Base-by-base conservation (phyloP, 1,140 invertebrate species). In the Cataglyphis hispanica region DNA sequence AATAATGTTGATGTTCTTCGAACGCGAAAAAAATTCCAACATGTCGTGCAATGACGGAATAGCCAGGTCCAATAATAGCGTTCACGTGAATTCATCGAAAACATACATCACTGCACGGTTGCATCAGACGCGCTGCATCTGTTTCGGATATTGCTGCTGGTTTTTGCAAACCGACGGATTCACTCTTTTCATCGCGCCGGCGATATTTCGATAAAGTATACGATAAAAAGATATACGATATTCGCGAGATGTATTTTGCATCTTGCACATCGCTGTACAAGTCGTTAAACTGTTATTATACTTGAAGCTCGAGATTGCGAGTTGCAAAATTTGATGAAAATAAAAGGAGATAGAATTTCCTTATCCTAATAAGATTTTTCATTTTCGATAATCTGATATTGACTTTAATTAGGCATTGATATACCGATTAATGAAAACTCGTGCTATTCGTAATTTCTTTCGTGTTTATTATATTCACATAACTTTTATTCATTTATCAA, bases 51-150 rank as follows among this genome's bases (percentile, higher is more conserved):
- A 69, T 56, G 77, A 69, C 31, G 77, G 34, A 56, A 80, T 69
- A 70, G 63, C 50, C 31, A 53, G 31, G 50, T 81, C 76, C 84
- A 70, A 86, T 86, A 88, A 88, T 89, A 88, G 77, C 77, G 11
- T 34, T 76, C 64, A 58, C 58, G 84, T 34, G 22, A 85, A 27
- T 58, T 76, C 87, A 88, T 89, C 67, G 34, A 88, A 89, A 89
- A 89, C 87, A 88, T 78, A 87, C 69, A 85, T 85, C 66, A 43
- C 66, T 40, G 69, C 74, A 13, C 56, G 56, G 74, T 75, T 86
- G 56, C 87, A 80, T 50, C 63, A 88, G 63, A 78, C 69, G 46
- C 63, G 67, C 43, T 56, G 58, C 60, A 66, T 78, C 63, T 34
- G 27, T 25, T 25, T 74, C 37, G 75, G 56, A 63, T 81, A 60